A percentile compares a stretch with the other conserved stretches of the same genome.
phyloP scores from a whole-genome alignment of 2,888 invertebrate species.

The Tinea semifulvella region DNA sequence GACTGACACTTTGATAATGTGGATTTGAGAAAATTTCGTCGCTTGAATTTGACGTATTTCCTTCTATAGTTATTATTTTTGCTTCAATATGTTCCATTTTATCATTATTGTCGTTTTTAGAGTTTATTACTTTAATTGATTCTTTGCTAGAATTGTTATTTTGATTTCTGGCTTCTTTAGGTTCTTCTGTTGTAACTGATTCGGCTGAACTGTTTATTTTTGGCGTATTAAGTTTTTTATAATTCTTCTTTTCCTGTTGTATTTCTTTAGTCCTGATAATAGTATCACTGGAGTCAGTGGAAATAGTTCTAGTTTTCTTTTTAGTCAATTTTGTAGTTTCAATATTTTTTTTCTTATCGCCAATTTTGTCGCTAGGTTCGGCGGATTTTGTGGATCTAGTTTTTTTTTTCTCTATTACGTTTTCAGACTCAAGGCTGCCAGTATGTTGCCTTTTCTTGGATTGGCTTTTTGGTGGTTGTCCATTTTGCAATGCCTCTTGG shows the following conservation, averaged over 20 bases:
- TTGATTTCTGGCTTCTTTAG: no score
- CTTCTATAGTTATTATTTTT: background rate
- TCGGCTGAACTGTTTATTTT: no score
- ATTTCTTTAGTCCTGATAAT: no score
- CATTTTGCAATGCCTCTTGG: constrained; percentile 36
- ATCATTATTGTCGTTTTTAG: background rate
- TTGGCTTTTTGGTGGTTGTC: background rate
- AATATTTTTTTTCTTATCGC: background rate
- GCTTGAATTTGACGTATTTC: background rate
- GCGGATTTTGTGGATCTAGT: constrained; percentile 6
- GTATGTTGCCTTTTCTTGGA: background rate
- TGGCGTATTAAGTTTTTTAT: no score
- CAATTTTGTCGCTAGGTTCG: background rate
- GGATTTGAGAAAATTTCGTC: constrained; percentile 34
- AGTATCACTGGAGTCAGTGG: no score
- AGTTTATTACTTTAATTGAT: no score
- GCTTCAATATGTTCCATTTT: background rate
- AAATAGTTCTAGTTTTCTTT: no score
- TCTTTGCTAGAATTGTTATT: no score
- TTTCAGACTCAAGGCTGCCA: background rate
- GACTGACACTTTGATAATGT: constrained; percentile 43
- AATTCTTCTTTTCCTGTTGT: no score
- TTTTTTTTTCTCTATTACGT: background rate
- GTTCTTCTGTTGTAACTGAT: no score
- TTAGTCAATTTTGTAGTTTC: background rate